phyloP scores from a whole-genome alignment of 2,797 vertebrate species.

The Sebastes hubbsi region DNA sequence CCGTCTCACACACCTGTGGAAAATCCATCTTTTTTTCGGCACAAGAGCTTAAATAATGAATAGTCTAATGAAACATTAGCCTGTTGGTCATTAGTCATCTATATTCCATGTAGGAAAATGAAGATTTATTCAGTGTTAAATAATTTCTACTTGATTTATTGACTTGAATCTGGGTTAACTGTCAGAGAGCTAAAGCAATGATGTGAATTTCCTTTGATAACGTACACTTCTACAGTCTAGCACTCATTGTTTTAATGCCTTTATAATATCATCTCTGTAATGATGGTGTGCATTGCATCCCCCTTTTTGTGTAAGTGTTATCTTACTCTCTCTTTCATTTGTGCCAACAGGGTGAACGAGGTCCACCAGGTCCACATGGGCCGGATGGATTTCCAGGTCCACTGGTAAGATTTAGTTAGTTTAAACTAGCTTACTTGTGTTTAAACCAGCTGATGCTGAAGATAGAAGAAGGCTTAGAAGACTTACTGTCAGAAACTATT shows the following conservation, averaged over 20 bases:
- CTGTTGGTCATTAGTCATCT: neutral
- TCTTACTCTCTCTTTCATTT: conserved; percentile 19
- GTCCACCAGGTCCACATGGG: conserved; percentile 84
- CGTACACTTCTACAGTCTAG: neutral
- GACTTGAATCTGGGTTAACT: neutral
- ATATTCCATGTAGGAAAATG: neutral
- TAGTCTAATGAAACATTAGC: neutral
- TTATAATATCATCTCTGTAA: neutral
- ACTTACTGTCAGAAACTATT: neutral
- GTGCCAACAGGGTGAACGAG: conserved; percentile 85
- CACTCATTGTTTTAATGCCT: neutral
- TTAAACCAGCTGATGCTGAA: neutral
- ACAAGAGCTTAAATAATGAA: neutral
- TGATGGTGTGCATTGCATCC: no score
- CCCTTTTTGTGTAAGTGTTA: neutral
- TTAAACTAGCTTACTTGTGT: neutral
- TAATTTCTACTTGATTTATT: neutral
- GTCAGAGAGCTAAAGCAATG: neutral
- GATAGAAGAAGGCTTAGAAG: neutral
- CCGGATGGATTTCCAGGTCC: conserved; percentile 83
- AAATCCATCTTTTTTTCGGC: neutral
- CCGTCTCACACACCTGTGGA: neutral
- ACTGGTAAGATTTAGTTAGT: conserved; percentile 79
- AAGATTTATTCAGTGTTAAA: neutral
- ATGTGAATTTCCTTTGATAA: neutral